phyloP scores from a whole-genome alignment of 2,797 vertebrate species.

The Pelobates cultripes region DNA sequence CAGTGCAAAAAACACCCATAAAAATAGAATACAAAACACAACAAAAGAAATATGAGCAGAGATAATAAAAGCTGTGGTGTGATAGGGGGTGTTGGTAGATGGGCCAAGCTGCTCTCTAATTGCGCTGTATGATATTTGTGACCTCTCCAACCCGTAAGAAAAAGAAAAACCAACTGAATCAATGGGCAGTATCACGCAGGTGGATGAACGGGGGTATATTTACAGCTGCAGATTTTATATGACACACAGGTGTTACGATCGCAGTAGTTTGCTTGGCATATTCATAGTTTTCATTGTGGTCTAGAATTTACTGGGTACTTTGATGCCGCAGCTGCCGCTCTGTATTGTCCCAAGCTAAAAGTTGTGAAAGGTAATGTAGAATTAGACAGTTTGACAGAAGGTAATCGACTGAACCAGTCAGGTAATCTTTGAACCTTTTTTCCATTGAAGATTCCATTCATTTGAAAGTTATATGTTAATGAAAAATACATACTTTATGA shows the following conservation, averaged over 20 bases:
- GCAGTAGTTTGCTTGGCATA: slow-evolving; percentile 35
- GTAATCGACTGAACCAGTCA: slow-evolving; percentile 18
- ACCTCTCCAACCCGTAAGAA: slow-evolving; percentile 38
- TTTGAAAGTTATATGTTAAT: too few relatives aligned
- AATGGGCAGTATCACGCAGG: slow-evolving; percentile 36
- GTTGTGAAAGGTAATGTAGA: slow-evolving; percentile 42
- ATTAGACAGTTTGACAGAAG: slow-evolving; percentile 23
- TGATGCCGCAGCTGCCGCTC: slow-evolving; percentile 40
- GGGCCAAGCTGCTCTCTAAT: slow-evolving; percentile 61
- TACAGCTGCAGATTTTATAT: slow-evolving; percentile 41
- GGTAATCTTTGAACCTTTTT: neutral
- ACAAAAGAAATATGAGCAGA: slow-evolving; percentile 66
- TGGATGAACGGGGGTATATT: slow-evolving; percentile 38
- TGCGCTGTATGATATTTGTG: slow-evolving; percentile 63
- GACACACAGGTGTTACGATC: slow-evolving; percentile 50
- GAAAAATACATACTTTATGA: too few relatives aligned
- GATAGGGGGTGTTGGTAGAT: slow-evolving; percentile 50
- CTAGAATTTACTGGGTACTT: slow-evolving; percentile 28
- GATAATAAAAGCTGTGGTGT: slow-evolving; percentile 64
- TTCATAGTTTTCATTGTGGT: slow-evolving; percentile 37
- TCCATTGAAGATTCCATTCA: neutral
- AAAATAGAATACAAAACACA: slow-evolving; percentile 62
- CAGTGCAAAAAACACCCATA: slow-evolving; percentile 61
- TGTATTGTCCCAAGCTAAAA: slow-evolving; percentile 25
- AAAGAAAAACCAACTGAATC: slow-evolving; percentile 34